Conservation (phyloP, 2,113 vertebrate species). For the Aptenodytes patagonicus region DNA sequence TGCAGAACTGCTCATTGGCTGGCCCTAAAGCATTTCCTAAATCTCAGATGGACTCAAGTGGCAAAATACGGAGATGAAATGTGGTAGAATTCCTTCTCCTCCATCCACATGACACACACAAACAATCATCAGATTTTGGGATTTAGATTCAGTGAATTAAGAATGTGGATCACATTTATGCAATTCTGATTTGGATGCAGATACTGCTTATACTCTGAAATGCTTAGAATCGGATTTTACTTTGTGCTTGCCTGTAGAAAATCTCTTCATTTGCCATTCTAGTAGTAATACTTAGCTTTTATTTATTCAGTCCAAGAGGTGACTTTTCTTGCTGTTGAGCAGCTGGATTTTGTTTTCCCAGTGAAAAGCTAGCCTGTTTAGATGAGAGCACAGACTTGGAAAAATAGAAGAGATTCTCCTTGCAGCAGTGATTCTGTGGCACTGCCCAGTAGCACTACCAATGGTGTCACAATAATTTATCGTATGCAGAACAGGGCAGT, state of each 20-base stretch:
- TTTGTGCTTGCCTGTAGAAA: constrained; percentile 29
- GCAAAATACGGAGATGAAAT: not conserved
- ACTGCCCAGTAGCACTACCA: constrained; percentile 55
- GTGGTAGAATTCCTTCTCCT: not conserved
- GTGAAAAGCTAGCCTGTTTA: not conserved
- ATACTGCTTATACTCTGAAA: not conserved
- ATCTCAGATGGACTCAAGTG: not conserved
- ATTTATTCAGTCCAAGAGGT: constrained; percentile 33
- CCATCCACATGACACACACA: not conserved
- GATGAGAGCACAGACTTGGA: not conserved
- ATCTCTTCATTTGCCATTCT: constrained; percentile 20
- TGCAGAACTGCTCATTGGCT: not conserved
- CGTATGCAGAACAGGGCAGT: not conserved
- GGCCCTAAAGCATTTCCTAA: not conserved
- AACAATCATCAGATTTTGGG: not conserved
- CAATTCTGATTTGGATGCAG: constrained; percentile 10
- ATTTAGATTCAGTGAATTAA: constrained; percentile 16
- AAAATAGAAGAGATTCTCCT: constrained; percentile 32
- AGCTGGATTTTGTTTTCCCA: constrained; percentile 53
- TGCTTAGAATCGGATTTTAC: constrained; percentile 12
- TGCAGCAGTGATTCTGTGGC: constrained; percentile 45
- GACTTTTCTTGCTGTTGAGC: constrained; percentile 39
- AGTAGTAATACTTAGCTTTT: constrained; percentile 18
- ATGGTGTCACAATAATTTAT: constrained; percentile 59
- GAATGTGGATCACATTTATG: not conserved